These are phyloP conservation scores for Epinotia brunnichana DNA, from an alignment of 2,888 invertebrate genomes.

Conservation along the genomic window DNA sequence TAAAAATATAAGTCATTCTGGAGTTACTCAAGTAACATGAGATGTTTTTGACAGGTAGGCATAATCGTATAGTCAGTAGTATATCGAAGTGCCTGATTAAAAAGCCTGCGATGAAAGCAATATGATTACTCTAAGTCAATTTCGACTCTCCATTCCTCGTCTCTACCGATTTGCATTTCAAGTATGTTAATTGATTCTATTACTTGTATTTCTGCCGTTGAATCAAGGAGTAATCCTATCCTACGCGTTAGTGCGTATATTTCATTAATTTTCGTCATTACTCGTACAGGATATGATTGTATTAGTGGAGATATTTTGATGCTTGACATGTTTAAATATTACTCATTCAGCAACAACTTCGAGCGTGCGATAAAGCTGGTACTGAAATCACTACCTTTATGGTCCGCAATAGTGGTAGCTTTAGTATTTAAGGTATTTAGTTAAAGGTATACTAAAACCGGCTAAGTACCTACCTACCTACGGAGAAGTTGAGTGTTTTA, in stretches of 20 bases:
- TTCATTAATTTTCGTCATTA: constrained; percentile 32
- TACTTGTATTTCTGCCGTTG: constrained; percentile 27
- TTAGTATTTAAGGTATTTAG: too few relatives aligned
- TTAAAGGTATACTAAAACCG: too few relatives aligned
- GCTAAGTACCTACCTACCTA: too few relatives aligned
- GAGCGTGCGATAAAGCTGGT: background rate
- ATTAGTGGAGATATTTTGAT: constrained; percentile 13
- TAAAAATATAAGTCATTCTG: too few relatives aligned
- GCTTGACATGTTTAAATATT: background rate
- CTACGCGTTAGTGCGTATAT: constrained; percentile 11
- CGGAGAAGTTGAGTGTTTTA: background rate
- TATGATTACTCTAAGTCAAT: background rate
- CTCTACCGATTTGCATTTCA: constrained; percentile 25
- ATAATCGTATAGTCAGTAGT: too few relatives aligned
- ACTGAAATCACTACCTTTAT: too few relatives aligned
- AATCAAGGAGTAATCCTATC: constrained; percentile 26
- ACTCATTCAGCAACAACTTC: background rate
- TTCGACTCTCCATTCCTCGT: constrained; percentile 1
- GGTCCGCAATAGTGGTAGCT: background rate
- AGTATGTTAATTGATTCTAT: constrained; percentile 26
- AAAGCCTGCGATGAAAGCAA: background rate
- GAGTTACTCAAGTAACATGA: too few relatives aligned
- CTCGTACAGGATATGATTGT: constrained; percentile 28
- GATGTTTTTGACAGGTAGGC: too few relatives aligned
- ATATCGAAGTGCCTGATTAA: too few relatives aligned